These are phyloP conservation scores for Ardeotis arabs DNA, from an alignment of 2,113 vertebrate genomes.

Conservation along the genomic window DNA sequence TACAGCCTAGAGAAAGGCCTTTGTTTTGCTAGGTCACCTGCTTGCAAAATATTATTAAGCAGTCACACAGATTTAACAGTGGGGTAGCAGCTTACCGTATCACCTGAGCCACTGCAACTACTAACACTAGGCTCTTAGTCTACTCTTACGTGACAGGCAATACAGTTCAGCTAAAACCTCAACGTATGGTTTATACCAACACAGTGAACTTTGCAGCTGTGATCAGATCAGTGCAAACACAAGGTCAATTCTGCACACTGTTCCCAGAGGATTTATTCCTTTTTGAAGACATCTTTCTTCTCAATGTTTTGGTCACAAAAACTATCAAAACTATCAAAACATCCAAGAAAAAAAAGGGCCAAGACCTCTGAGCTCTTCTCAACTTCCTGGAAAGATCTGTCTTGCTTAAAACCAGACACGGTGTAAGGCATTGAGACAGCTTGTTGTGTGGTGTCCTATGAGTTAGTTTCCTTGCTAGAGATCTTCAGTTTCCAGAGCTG, in stretches of 20 bases:
- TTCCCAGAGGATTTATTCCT: background rate
- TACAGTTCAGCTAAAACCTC: background rate
- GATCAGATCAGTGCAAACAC: background rate
- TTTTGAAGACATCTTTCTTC: background rate
- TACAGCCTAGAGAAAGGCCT: background rate
- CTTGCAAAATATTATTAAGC: background rate
- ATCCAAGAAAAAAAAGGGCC: background rate
- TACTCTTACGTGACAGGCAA: background rate
- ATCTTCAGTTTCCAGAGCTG: background rate
- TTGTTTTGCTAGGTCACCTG: rapidly evolving
- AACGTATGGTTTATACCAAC: background rate
- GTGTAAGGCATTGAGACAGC: background rate
- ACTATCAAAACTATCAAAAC: background rate
- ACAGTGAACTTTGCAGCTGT: background rate
- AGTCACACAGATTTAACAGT: background rate
- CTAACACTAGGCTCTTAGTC: background rate
- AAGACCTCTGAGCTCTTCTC: background rate
- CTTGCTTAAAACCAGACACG: background rate
- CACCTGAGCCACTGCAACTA: background rate
- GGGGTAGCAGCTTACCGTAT: background rate
- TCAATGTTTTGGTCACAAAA: background rate
- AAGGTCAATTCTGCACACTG: background rate
- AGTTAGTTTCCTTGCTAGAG: background rate
- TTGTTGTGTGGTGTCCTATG: background rate
- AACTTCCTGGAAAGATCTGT: background rate